Evolutionary conservation across 2,113 vertebrate genomes (phyloP).

Genomic region (Saccopteryx leptura): DNA sequence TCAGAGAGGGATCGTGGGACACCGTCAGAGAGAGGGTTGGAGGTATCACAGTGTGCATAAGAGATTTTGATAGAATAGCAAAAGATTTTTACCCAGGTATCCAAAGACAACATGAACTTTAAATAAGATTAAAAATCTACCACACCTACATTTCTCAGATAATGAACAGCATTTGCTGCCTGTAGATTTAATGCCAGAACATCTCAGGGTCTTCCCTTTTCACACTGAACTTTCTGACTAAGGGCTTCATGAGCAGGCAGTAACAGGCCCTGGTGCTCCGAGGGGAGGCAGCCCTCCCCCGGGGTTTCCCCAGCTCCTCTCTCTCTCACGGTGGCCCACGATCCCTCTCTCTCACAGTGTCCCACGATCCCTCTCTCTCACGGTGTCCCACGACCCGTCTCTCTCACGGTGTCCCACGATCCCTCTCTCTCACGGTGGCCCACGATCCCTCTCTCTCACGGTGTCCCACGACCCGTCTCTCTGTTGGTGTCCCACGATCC

Average conservation of each 20-base stretch:
- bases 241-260: background rate
- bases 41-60: background rate
- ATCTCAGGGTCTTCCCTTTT: background rate
- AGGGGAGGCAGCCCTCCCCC: background rate
- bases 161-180: background rate
- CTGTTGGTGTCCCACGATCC: background rate
- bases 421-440: background rate
- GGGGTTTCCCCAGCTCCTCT: background rate
- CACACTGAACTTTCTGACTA: background rate
- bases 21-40: background rate
- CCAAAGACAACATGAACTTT: background rate
- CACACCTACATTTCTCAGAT: background rate
- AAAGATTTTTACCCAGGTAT: background rate
- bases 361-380: background rate
- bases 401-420: background rate
- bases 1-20: no score
- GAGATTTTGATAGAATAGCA: background rate
- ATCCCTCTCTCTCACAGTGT: background rate
- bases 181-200: background rate
- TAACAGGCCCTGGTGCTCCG: accelerated
- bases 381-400: background rate
- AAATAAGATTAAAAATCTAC: conserved; percentile 23
- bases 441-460: background rate
- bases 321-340: background rate
- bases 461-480: background rate